A percentile compares a stretch with the other conserved stretches of the same genome.
phyloP scores from a whole-genome alignment of 2,113 vertebrate genomes.

The Pleuronectes platessa region DNA sequence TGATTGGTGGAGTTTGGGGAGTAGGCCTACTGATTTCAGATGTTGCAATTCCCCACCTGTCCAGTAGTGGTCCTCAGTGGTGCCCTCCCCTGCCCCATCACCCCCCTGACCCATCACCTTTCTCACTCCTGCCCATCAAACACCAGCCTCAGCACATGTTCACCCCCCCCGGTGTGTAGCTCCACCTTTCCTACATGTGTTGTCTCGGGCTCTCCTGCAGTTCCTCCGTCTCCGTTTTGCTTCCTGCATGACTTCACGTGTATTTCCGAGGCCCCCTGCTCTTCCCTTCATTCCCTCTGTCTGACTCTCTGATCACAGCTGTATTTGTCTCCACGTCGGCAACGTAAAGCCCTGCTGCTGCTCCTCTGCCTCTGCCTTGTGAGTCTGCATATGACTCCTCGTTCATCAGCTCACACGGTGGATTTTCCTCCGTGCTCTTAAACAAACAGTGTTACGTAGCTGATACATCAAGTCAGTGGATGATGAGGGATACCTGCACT shows the following conservation, averaged over 20 bases:
- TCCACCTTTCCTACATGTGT: background rate
- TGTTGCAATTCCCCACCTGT: too few species aligned
- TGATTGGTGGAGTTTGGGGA: too few species aligned
- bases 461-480: background rate
- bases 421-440: background rate
- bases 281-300: background rate
- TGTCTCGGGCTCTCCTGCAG: background rate
- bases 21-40: too few species aligned
- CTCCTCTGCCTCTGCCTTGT: background rate
- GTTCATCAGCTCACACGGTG: background rate
- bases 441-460: background rate
- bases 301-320: background rate
- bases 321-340: background rate
- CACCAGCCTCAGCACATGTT: background rate
- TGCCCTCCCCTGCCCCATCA: background rate
- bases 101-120: background rate
- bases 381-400: conserved; percentile 6
- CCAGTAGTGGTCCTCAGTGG: too few species aligned
- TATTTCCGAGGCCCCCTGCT: background rate
- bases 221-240: background rate
- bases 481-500: background rate
- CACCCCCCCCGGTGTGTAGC: background rate
- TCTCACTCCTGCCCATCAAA: background rate
- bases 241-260: background rate
- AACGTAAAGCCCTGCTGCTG: background rate